Evolutionary conservation across 2,797 vertebrate genomes (phyloP), one percentile per base, ranked within the genome.

Genomic region (Sebastes miniatus): DNA sequence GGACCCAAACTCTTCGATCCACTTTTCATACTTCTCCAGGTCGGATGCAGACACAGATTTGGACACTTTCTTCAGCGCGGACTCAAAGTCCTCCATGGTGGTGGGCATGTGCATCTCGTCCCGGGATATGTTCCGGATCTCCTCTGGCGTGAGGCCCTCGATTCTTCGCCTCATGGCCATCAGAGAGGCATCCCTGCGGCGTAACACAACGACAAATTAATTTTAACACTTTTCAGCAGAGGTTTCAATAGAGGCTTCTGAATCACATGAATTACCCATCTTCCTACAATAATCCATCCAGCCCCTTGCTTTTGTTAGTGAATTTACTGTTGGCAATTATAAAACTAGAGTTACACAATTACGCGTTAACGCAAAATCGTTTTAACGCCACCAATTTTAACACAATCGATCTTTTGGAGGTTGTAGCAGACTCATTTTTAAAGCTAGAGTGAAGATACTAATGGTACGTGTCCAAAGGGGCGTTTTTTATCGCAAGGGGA

Each of bases 31-130:
- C 94, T 98, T 98, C 91, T 99, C 98, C 90, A 99, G 96, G 94
- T 99, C 99, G 0, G 94, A 80, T 27, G 96, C 97, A 56, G 97
- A 99, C 54, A 99, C 98, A 1, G 99, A 99, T 79, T 99, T 99
- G 56, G 99, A 99, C 77, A 99, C 98, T 87, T 99, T 99, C 91
- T 92, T 98, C 84, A 99, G 95, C 50, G 98, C 96, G 1, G 97
- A 95, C 94, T 98, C 97, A 84, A 99, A 99, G 93, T 99, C 98
- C 81, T 98, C 97, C 99, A 99, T 99, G 73, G 99, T 99, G 52
- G 98, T 99, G 58, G 99, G 99, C 98, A 99, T 99, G 93, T 99
- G 98, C 98, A 99, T 98, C 93, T 99, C 98, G 27, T 99, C 98
- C 88, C 95, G 94, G 56, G 99, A 97, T 69, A 99, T 97, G 93